Evolutionary conservation across 2,888 invertebrate genomes (phyloP).

Genomic region (Drosophila borealis): DNA sequence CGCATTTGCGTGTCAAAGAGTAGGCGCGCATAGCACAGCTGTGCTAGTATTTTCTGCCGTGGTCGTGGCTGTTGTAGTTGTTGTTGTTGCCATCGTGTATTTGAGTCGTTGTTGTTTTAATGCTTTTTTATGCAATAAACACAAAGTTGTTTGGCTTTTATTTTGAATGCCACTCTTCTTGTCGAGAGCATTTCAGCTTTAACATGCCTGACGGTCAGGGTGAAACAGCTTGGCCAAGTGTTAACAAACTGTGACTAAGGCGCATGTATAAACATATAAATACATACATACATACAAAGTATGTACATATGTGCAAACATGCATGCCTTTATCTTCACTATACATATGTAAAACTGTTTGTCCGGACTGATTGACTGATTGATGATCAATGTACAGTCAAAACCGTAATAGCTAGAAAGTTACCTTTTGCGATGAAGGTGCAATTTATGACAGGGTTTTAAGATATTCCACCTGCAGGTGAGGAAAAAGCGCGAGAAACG

Average conservation of each 20-base stretch:
- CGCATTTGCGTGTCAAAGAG: slow-evolving; percentile 51
- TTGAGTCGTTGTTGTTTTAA: slow-evolving; percentile 37
- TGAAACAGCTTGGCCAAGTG: not conserved
- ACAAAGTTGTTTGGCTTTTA: slow-evolving; percentile 35
- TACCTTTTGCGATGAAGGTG: no score
- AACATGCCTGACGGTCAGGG: slow-evolving; percentile 24
- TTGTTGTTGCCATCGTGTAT: slow-evolving; percentile 13
- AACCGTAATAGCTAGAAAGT: no score
- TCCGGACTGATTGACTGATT: no score
- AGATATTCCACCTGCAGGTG: no score
- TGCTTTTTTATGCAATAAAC: slow-evolving; percentile 67
- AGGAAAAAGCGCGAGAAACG: no score
- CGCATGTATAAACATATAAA: not conserved
- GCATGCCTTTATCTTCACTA: no score
- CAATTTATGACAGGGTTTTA: no score
- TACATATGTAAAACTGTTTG: no score
- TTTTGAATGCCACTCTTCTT: slow-evolving; percentile 11
- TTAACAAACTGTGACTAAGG: not conserved
- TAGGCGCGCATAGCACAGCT: slow-evolving; percentile 40
- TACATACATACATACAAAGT: not conserved
- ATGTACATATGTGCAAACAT: no score
- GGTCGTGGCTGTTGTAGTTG: slow-evolving; percentile 1
- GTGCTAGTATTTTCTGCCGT: slow-evolving; percentile 21
- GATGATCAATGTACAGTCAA: no score
- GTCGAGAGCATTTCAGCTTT: slow-evolving; percentile 21